A percentile compares a stretch with the other conserved stretches of the same genome.
Evolutionary conservation across 1,140 invertebrate species (phyloP).

Genomic region (Drosophila seguyi): DNA sequence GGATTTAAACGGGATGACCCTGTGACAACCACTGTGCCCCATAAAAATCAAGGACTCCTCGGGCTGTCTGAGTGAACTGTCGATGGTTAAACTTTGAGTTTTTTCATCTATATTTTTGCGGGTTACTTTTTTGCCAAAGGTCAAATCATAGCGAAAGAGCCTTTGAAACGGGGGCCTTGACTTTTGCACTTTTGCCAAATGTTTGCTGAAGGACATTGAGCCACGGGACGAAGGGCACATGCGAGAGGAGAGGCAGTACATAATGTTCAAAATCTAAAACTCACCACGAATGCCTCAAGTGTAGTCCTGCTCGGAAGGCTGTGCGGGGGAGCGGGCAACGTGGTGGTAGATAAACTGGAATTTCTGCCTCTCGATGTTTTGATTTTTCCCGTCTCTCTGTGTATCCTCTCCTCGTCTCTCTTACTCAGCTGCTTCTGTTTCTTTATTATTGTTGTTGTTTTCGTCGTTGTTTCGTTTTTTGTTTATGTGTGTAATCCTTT

Average conservation of each 20-base stretch:
- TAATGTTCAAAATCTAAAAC: slow-evolving; percentile 18
- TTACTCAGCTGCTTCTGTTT: slow-evolving; percentile 41
- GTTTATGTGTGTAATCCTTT: slow-evolving; percentile 74
- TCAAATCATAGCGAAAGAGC: slow-evolving; percentile 57
- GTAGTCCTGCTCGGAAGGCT: slow-evolving; percentile 22
- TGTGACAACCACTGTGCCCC: slow-evolving; percentile 57
- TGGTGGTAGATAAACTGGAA: slow-evolving; percentile 37
- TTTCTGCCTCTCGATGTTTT: slow-evolving; percentile 57
- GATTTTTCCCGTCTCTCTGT: slow-evolving; percentile 28
- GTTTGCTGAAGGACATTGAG: slow-evolving; percentile 48
- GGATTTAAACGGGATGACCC: too few relatives aligned
- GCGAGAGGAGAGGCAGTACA: slow-evolving; percentile 19
- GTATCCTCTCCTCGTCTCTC: not conserved
- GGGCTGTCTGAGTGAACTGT: slow-evolving; percentile 40
- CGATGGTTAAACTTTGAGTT: slow-evolving; percentile 37
- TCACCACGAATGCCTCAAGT: slow-evolving; percentile 44
- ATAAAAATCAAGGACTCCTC: slow-evolving; percentile 65
- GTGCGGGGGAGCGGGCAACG: not conserved
- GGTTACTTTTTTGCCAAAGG: slow-evolving; percentile 61
- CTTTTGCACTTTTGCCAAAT: slow-evolving; percentile 76
- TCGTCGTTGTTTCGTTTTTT: slow-evolving; percentile 14
- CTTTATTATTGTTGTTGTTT: slow-evolving; percentile 10
- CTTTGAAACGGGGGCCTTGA: slow-evolving; percentile 70
- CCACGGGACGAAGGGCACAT: slow-evolving; percentile 17
- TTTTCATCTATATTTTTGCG: slow-evolving; percentile 26